Evolutionary conservation across 2,888 invertebrate genomes (phyloP), one percentile per base, ranked within the genome.

Genomic region (Cactoblastis cactorum): DNA sequence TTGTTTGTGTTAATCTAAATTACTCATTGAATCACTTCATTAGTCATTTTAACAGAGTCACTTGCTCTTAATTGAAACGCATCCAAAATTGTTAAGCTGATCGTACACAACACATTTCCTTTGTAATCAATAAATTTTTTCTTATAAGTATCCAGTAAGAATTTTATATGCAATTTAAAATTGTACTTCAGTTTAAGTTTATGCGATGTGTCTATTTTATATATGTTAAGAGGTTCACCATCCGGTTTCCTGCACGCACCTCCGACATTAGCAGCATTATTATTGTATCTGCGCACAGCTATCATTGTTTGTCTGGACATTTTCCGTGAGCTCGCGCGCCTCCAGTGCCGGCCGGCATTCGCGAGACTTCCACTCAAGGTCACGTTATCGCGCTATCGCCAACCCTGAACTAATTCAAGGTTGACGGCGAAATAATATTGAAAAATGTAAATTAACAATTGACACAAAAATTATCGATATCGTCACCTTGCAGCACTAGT

Each of bases 371-470:
- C 72, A 61, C 67, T 69, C 88, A 89, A 89, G 89, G 89, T 86
- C 88, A 80, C 82, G 84, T 88, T 88, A 88, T 89, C 89, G 82
- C 78, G 80, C 79, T 83, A 83, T 82, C 84, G 84, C 74, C 80
- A 82, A 75, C 80, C 83, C 82, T 82, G 80, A 79, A 77, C 80
- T 69, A 68, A 63, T 73, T 63, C 80, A 82, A 83, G 83, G 82
- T 71, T 77, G 67, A 47, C 60, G 51, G 58, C 52, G 47, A 67
- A 71, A 64, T 68, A 73, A 62, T 63, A 67, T 69, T 64, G 59
- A 51, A 59, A 59, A 61, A 56, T 57, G 55, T 50, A 53, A 53
- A 57, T 56, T 59, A 57, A 58, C 61, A 33, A 12, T 38, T 28
- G 38, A 37, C 59, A 58, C 59, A 54, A 56, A n/a, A 60, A 67